phyloP scores from a whole-genome alignment of 2,113 vertebrate genomes.

The Pyrgilauda ruficollis region DNA sequence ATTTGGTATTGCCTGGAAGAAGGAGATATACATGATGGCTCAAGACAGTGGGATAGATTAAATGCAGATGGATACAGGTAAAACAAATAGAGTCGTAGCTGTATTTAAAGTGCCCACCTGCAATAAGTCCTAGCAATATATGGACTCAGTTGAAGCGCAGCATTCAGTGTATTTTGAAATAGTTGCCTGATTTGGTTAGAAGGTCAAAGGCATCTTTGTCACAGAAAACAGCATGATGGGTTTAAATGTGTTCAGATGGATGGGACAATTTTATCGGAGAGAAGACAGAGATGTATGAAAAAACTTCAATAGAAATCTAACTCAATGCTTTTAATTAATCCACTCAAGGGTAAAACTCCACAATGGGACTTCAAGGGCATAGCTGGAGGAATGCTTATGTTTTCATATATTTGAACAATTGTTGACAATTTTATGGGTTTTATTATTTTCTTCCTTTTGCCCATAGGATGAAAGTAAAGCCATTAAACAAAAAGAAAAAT shows the following conservation, averaged over 20 bases:
- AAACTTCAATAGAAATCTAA: background rate
- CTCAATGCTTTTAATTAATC: background rate
- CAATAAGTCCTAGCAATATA: background rate
- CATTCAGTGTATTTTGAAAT: background rate
- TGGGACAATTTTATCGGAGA: background rate
- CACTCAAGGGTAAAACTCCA: background rate
- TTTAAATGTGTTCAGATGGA: background rate
- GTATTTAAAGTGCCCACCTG: background rate
- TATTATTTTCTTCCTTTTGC: background rate
- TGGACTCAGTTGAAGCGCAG: background rate
- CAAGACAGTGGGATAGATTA: background rate
- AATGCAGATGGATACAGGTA: background rate
- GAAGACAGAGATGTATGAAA: background rate
- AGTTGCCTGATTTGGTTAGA: background rate
- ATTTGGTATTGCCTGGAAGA: background rate
- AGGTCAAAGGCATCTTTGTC: background rate
- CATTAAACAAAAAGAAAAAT: background rate
- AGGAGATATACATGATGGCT: background rate
- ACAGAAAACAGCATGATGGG: background rate
- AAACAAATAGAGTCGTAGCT: background rate
- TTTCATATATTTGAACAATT: background rate
- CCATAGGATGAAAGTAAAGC: background rate
- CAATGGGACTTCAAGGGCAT: background rate
- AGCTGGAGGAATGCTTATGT: background rate
- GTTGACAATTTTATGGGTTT: background rate